Evolutionary conservation across 2,797 vertebrate species (phyloP).

Genomic region (Anas acuta): DNA sequence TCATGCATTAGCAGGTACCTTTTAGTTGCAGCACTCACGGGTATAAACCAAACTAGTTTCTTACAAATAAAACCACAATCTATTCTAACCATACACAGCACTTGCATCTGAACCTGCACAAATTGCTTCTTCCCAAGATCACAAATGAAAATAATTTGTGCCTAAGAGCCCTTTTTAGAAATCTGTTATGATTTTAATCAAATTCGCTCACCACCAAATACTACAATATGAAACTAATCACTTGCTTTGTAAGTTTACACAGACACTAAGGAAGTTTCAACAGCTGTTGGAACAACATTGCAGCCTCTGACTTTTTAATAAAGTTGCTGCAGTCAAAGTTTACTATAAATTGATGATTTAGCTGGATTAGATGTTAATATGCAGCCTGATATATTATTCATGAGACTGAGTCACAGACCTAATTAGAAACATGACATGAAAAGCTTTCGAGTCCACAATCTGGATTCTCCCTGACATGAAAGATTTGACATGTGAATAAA

Average conservation of each 20-base stretch:
- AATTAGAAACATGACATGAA: conserved; percentile 70
- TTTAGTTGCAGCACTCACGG: background rate
- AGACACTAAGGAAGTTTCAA: conserved; percentile 34
- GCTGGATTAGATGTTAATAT: conserved; percentile 65
- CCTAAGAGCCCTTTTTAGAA: background rate
- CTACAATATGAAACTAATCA: background rate
- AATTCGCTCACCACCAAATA: background rate
- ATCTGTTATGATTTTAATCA: background rate
- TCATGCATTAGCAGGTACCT: background rate
- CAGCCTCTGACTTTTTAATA: conserved; percentile 29
- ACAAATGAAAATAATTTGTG: background rate
- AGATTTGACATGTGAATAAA: conserved; percentile 64
- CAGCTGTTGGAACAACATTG: conserved; percentile 40
- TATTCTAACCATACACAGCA: background rate
- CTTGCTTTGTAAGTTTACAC: conserved; percentile 9
- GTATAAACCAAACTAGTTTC: background rate
- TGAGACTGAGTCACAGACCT: conserved; percentile 65
- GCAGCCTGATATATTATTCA: conserved; percentile 63
- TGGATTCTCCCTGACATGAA: conserved; percentile 61
- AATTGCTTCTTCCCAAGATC: background rate
- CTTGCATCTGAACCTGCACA: background rate
- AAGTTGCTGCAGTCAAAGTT: conserved; percentile 23
- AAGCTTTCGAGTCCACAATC: conserved; percentile 57
- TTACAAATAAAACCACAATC: background rate
- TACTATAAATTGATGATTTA: conserved; percentile 63